Conservation (phyloP, 2,888 invertebrate genomes). For the Vanessa cardui region DNA sequence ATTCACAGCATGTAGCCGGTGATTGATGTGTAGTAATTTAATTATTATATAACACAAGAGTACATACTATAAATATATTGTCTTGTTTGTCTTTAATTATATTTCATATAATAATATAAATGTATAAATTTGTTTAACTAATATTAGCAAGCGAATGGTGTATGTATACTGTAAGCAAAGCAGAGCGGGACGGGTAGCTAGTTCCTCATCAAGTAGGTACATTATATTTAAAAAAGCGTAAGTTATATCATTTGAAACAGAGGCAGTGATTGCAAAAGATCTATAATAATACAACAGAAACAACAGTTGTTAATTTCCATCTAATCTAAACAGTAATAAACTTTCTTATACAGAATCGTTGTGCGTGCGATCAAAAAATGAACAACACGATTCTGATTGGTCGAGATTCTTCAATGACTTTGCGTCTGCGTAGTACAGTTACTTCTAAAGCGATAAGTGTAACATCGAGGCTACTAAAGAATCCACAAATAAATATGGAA, state of each 20-base stretch:
- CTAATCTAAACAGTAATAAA: conserved; percentile 49
- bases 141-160: no score
- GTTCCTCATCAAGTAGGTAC: no score
- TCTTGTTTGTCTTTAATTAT: no score
- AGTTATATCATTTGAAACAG: no score
- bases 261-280: neutral
- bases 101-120: no score
- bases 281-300: conserved; percentile 9
- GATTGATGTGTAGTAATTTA: conserved; percentile 45
- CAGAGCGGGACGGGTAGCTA: no score
- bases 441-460: conserved; percentile 28
- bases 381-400: conserved; percentile 46
- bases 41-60: conserved; percentile 24
- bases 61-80: no score
- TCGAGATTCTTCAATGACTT: conserved; percentile 52
- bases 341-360: conserved; percentile 40
- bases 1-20: conserved; percentile 47
- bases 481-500: neutral
- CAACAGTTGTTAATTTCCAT: conserved; percentile 44
- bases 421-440: conserved; percentile 33
- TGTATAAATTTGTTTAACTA: no score
- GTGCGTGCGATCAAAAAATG: conserved; percentile 44
- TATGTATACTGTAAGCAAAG: no score
- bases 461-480: conserved; percentile 7
- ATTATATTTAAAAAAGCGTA: no score